Evolutionary conservation across 2,888 invertebrate genomes (phyloP).

Genomic region (Leptinotarsa rubiginosa): DNA sequence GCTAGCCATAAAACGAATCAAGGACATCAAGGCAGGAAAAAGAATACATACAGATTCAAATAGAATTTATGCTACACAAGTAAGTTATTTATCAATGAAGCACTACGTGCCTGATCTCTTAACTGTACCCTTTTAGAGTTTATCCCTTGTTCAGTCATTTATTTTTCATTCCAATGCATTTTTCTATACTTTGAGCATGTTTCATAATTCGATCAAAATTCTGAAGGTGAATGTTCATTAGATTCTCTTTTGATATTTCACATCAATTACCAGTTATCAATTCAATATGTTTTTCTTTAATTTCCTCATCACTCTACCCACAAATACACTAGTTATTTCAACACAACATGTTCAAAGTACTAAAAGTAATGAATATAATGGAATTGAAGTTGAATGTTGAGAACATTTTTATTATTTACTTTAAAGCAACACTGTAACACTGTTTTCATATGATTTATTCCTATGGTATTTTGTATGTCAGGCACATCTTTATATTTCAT

Average conservation of each 20-base stretch:
- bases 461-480: constrained; percentile 1
- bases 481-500: constrained; percentile 18
- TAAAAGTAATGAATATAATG: neutral
- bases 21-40: constrained; percentile 91
- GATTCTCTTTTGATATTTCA: constrained; percentile 38
- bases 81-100: constrained; percentile 43
- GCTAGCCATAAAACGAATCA: constrained; percentile 95
- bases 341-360: constrained; percentile 52
- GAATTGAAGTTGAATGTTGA: constrained; percentile 14
- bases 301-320: constrained; percentile 25
- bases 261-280: constrained; percentile 27
- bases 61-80: constrained; percentile 64
- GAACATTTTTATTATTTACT: constrained; percentile 5
- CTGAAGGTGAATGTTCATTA: constrained; percentile 17
- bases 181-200: constrained; percentile 53
- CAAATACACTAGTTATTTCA: constrained; percentile 21
- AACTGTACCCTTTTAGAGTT: constrained; percentile 20
- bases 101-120: constrained; percentile 28
- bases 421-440: constrained; percentile 29
- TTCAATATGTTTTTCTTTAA: neutral
- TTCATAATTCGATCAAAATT: constrained; percentile 25
- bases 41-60: constrained; percentile 67
- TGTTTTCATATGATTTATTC: constrained; percentile 22
- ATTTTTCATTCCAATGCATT: constrained; percentile 33
- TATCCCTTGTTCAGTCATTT: constrained; percentile 22